Conservation (phyloP, 2,888 invertebrate genomes). For the Hirtodrosophila alboralis region DNA sequence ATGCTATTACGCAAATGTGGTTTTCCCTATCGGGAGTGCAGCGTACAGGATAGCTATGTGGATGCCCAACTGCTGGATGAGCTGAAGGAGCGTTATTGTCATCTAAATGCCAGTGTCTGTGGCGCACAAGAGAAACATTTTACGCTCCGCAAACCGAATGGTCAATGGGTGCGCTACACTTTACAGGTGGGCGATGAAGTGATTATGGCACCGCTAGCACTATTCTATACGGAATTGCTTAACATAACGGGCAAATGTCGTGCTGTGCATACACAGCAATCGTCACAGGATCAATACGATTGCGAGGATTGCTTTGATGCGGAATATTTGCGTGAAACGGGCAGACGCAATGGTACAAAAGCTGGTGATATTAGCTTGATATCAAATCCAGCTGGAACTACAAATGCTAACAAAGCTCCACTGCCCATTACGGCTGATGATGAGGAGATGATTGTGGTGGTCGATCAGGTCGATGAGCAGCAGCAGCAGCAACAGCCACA, state of each 20-base stretch:
- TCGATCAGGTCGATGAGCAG: slow-evolving; percentile 80
- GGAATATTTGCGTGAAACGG: slow-evolving; percentile 94
- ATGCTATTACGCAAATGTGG: slow-evolving; percentile 95
- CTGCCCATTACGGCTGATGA: slow-evolving; percentile 84
- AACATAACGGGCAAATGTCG: slow-evolving; percentile 92
- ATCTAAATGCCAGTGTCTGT: slow-evolving; percentile 94
- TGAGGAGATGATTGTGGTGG: slow-evolving; percentile 86
- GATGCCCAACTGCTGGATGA: slow-evolving; percentile 92
- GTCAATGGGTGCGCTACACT: slow-evolving; percentile 89
- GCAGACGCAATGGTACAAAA: slow-evolving; percentile 82
- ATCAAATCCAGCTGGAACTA: background rate
- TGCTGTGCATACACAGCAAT: slow-evolving; percentile 86
- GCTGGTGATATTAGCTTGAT: slow-evolving; percentile 21
- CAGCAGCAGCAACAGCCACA: slow-evolving; percentile 80
- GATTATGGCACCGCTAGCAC: slow-evolving; percentile 93
- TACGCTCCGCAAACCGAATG: slow-evolving; percentile 86
- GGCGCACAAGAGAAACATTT: slow-evolving; percentile 94
- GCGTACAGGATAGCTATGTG: slow-evolving; percentile 87
- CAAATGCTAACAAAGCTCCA: slow-evolving; percentile 32
- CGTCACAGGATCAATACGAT: slow-evolving; percentile 88
- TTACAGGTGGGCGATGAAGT: slow-evolving; percentile 94
- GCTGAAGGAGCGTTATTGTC: slow-evolving; percentile 95
- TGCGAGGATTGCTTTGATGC: slow-evolving; percentile 97
- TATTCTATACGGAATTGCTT: slow-evolving; percentile 94
- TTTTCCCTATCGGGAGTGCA: slow-evolving; percentile 94